Conservation (phyloP, 92 coral and sea anemone species). For the Palythoa grandiflora region DNA sequence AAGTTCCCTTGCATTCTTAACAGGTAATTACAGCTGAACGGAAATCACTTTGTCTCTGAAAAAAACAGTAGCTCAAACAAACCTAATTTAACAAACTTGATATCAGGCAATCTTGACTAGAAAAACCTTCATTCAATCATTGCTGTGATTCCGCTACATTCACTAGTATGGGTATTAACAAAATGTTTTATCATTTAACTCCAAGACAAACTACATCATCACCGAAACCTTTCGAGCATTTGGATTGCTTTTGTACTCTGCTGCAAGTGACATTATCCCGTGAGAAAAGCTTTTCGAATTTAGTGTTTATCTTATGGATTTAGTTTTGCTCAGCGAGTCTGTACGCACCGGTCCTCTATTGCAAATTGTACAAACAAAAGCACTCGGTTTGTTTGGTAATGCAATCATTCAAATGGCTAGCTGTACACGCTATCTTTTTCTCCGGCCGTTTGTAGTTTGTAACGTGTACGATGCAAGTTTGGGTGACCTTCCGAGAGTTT, state of each 20-base stretch:
- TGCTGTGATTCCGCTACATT: neutral
- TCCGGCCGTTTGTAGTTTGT: neutral
- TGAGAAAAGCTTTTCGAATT: slow-evolving; percentile 14
- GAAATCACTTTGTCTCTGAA: neutral
- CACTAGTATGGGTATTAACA: neutral
- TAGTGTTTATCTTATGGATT: slow-evolving; percentile 30
- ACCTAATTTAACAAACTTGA: neutral
- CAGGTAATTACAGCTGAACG: neutral
- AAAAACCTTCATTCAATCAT: neutral
- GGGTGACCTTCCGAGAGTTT: neutral
- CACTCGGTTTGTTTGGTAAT: slow-evolving; percentile 21
- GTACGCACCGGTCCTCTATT: neutral
- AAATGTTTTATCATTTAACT: no score
- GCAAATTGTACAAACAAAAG: slow-evolving; percentile 29
- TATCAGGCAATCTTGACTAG: neutral
- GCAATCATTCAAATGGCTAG: neutral
- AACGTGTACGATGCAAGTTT: neutral
- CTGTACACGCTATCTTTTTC: slow-evolving; percentile 38
- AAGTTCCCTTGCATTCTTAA: neutral
- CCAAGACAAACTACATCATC: neutral
- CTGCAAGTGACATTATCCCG: neutral
- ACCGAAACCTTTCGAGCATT: neutral
- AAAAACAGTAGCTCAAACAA: neutral
- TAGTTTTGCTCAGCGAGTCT: slow-evolving; percentile 6
- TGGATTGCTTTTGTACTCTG: neutral